Percentiles rank a stretch among this genome's conserved stretches.
Conservation (phyloP, 1,140 invertebrate species). For the Leptinotarsa lineolata region DNA sequence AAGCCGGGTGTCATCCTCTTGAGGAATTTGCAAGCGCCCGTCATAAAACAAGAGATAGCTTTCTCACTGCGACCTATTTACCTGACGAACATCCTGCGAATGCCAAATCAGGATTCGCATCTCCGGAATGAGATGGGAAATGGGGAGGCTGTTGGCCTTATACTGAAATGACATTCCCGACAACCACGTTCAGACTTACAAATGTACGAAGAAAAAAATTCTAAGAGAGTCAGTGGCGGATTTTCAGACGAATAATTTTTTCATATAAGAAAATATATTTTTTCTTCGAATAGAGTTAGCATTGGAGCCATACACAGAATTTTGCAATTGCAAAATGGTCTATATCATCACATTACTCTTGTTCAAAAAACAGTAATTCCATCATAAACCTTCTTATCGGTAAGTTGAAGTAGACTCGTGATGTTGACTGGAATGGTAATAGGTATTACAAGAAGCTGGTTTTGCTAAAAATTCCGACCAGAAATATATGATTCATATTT, state of each 20-base stretch:
- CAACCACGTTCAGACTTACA: background rate
- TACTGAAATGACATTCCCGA: background rate
- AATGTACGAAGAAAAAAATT: background rate
- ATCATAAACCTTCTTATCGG: too few relatives aligned
- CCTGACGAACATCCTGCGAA: slow-evolving; percentile 19
- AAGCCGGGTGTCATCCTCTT: slow-evolving; percentile 22
- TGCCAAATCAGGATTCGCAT: slow-evolving; percentile 13
- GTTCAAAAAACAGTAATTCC: too few relatives aligned
- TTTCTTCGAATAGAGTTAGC: too few relatives aligned
- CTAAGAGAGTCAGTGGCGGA: background rate
- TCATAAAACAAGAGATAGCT: slow-evolving; percentile 26
- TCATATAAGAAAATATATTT: too few relatives aligned
- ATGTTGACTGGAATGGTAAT: too few relatives aligned
- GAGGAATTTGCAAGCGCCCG: slow-evolving; percentile 24
- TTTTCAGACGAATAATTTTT: background rate
- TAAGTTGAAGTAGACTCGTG: too few relatives aligned
- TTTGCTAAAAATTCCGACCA: too few relatives aligned
- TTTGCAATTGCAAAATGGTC: too few relatives aligned
- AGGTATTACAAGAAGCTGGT: too few relatives aligned
- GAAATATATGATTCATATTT: too few relatives aligned
- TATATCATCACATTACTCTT: too few relatives aligned
- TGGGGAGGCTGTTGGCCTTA: background rate
- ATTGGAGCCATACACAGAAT: too few relatives aligned
- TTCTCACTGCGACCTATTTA: slow-evolving; percentile 27
- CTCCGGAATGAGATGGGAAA: background rate